Evolutionary conservation across 2,797 vertebrate genomes (phyloP).

Genomic region (Gallirallus australis): DNA sequence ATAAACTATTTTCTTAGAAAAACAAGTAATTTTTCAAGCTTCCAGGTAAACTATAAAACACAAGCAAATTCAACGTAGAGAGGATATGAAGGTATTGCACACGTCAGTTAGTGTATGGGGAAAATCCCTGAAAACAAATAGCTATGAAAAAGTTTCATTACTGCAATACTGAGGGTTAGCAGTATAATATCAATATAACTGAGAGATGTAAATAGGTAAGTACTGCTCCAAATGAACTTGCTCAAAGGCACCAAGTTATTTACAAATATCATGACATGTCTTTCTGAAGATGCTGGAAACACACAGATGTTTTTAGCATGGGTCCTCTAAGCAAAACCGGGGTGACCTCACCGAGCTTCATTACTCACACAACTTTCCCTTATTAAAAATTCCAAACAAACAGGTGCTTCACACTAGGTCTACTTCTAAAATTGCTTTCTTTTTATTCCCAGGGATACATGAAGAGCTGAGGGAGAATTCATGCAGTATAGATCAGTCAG

Average conservation of each 20-base stretch:
- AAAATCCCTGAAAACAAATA: background rate
- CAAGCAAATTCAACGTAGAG: background rate
- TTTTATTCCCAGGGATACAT: conserved; percentile 80
- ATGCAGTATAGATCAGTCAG: conserved; percentile 86
- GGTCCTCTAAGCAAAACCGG: background rate
- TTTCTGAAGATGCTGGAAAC: background rate
- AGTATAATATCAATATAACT: conserved; percentile 11
- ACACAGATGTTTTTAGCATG: background rate
- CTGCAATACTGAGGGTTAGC: background rate
- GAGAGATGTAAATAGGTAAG: background rate
- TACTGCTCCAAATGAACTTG: background rate
- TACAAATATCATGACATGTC: background rate
- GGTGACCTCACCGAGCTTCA: conserved; percentile 9
- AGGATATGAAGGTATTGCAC: background rate
- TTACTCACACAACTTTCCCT: background rate
- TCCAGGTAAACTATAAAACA: background rate
- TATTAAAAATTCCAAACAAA: conserved; percentile 78
- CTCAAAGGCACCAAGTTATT: background rate
- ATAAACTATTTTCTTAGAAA: background rate
- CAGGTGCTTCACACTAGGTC: conserved; percentile 75
- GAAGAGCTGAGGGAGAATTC: conserved; percentile 77
- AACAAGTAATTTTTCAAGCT: background rate
- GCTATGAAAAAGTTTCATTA: background rate
- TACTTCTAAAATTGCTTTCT: conserved; percentile 81
- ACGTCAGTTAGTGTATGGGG: background rate